Conservation (phyloP, 1,140 invertebrate species). For the Hormaphis cornu region DNA sequence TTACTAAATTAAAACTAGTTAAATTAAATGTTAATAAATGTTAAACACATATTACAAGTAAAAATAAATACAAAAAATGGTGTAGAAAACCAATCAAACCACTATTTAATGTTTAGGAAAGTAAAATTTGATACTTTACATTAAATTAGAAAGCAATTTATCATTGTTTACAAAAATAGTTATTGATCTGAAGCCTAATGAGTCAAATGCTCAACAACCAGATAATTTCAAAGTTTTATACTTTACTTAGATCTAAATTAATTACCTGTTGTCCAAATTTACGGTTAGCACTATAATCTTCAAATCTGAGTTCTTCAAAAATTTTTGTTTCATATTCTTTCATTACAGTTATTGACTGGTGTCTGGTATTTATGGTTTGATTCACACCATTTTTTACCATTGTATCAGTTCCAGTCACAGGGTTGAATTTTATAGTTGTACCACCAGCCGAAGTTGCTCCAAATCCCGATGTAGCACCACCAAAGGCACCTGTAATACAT, state of each 20-base stretch:
- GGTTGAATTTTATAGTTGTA: slow-evolving; percentile 74
- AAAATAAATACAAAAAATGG: too few relatives aligned
- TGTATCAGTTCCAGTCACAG: slow-evolving; percentile 78
- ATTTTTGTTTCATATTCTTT: slow-evolving; percentile 94
- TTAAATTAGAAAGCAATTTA: too few relatives aligned
- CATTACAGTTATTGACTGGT: slow-evolving; percentile 95
- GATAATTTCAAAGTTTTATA: slow-evolving; percentile 34
- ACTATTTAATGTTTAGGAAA: too few relatives aligned
- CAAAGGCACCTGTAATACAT: slow-evolving; percentile 20
- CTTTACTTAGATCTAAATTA: slow-evolving; percentile 37
- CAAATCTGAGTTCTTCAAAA: slow-evolving; percentile 82
- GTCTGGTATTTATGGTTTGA: slow-evolving; percentile 75
- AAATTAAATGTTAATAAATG: too few relatives aligned
- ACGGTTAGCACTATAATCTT: slow-evolving; percentile 83
- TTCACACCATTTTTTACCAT: slow-evolving; percentile 78
- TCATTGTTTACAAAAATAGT: too few relatives aligned
- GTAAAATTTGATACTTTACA: too few relatives aligned
- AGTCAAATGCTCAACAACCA: not conserved
- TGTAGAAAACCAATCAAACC: too few relatives aligned
- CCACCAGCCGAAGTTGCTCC: slow-evolving; percentile 51
- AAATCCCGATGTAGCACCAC: slow-evolving; percentile 44
- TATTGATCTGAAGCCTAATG: too few relatives aligned
- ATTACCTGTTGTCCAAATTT: slow-evolving; percentile 56
- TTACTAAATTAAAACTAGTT: not conserved
- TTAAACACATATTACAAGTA: too few relatives aligned